Percentiles rank a stretch among this genome's conserved stretches.
phyloP scores from a whole-genome alignment of 2,888 invertebrate genomes.

The Chrysodeixis includens region DNA sequence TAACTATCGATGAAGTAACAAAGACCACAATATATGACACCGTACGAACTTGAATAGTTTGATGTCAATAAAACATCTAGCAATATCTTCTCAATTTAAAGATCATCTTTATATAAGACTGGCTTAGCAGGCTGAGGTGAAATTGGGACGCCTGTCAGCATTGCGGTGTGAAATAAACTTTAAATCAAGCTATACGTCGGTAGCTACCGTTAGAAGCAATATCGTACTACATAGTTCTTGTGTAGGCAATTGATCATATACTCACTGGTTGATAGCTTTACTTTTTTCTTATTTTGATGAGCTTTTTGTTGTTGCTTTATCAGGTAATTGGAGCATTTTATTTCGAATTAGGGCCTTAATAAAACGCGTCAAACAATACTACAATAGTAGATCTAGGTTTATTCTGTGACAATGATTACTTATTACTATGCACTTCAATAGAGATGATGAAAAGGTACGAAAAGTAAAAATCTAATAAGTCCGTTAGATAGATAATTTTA shows the following conservation, averaged over 20 bases:
- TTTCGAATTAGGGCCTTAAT: no score
- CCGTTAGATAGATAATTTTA: no score
- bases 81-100: neutral
- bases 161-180: conserved; percentile 14
- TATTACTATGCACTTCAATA: no score
- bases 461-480: no score
- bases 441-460: no score
- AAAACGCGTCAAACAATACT: no score
- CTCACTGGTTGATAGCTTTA: conserved; percentile 28
- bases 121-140: neutral
- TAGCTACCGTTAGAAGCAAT: conserved; percentile 25
- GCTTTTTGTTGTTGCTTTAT: no score
- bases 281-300: conserved; percentile 7
- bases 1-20: neutral
- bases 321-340: no score
- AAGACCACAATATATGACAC: neutral
- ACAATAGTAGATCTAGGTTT: no score
- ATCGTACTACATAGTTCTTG: neutral
- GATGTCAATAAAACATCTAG: neutral
- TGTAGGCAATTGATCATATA: conserved; percentile 3
- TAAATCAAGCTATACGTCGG: conserved; percentile 13
- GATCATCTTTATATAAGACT: neutral
- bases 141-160: neutral
- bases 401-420: no score
- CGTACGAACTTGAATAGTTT: neutral